A percentile compares a stretch with the other conserved stretches of the same genome.
phyloP scores from a whole-genome alignment of 2,797 vertebrate species.

The Paguma larvata region DNA sequence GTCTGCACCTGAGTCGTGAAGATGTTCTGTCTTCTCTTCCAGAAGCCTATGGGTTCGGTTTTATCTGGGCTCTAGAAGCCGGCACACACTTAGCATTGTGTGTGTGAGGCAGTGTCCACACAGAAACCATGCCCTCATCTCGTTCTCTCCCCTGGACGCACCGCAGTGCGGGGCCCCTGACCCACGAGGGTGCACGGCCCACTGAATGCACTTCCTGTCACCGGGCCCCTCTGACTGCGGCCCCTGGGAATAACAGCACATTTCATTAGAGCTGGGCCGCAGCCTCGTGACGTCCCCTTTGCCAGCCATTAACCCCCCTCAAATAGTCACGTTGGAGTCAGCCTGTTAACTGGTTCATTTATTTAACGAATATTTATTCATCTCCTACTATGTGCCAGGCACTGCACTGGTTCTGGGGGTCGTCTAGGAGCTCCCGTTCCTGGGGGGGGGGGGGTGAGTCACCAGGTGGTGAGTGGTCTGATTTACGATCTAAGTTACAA shows the following conservation, averaged over 20 bases:
- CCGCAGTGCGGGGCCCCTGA: too few species aligned
- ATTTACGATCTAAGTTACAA: neutral
- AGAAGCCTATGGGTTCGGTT: neutral
- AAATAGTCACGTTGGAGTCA: neutral
- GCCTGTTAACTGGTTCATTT: neutral
- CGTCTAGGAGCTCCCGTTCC: neutral
- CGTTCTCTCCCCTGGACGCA: neutral
- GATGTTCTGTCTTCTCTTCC: neutral
- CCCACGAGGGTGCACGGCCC: fast-evolving
- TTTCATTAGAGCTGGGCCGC: neutral
- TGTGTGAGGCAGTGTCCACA: neutral
- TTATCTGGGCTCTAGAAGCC: neutral
- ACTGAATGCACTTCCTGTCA: neutral
- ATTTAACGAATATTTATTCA: neutral
- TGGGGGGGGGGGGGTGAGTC: neutral
- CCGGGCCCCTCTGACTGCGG: neutral
- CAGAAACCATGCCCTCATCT: too few species aligned
- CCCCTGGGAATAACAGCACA: neutral
- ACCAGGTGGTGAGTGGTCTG: fast-evolving
- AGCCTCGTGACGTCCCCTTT: neutral
- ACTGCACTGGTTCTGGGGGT: neutral
- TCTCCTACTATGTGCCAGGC: neutral
- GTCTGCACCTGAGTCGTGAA: neutral
- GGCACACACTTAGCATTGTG: too few species aligned
- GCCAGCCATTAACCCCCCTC: neutral